Evolutionary conservation across 2,888 invertebrate species (phyloP).

Genomic region (Trissolcus japonicus): DNA sequence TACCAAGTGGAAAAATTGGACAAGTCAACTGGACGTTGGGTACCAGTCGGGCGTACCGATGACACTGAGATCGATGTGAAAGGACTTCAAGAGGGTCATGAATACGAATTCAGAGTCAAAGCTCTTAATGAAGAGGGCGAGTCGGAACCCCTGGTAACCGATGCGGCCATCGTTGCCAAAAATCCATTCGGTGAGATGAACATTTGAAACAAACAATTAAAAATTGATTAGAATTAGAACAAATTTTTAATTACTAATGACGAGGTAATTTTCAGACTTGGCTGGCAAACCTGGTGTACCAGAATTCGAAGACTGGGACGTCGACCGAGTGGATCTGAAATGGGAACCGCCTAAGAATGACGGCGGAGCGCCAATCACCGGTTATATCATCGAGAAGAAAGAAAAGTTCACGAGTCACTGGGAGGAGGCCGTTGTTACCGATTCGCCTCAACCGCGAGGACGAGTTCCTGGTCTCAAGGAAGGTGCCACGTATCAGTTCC

Average conservation of each 20-base stretch:
- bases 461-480: constrained; percentile 90
- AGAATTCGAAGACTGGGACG: constrained; percentile 91
- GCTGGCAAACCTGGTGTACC: constrained; percentile 93
- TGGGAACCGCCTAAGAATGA: constrained; percentile 95
- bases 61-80: constrained; percentile 92
- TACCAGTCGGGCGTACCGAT: constrained; percentile 89
- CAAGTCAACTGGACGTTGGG: constrained; percentile 91
- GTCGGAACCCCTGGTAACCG: constrained; percentile 95
- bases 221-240: background rate
- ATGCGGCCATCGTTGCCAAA: constrained; percentile 91
- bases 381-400: constrained; percentile 94
- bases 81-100: constrained; percentile 93
- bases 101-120: constrained; percentile 95
- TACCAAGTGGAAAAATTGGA: constrained; percentile 97
- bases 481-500: constrained; percentile 95
- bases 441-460: constrained; percentile 86
- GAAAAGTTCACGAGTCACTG: constrained; percentile 87
- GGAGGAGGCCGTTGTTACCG: constrained; percentile 90
- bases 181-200: constrained; percentile 89
- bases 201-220: background rate
- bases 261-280: constrained; percentile 79
- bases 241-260: background rate
- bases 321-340: constrained; percentile 91
- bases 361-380: constrained; percentile 95
- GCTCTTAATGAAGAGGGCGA: constrained; percentile 97